Evolutionary conservation across 1,140 invertebrate species (phyloP).

Genomic region (Condylostylus longicornis): DNA sequence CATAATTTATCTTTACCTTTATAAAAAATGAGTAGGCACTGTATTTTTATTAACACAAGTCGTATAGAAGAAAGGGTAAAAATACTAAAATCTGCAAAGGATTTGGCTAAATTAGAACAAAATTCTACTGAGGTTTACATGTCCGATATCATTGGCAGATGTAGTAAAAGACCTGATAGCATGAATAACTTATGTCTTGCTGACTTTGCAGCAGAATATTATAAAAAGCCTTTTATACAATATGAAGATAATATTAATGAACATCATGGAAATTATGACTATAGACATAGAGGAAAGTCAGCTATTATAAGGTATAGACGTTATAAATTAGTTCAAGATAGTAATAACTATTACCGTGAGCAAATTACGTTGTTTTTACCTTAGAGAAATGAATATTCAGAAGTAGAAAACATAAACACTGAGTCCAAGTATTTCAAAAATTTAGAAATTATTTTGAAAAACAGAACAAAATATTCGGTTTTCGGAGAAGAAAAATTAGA

Average conservation of each 20-base stretch:
- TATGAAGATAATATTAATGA: neutral
- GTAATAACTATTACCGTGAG: neutral
- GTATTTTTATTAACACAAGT: conserved; percentile 1
- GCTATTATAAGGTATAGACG: neutral
- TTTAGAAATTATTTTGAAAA: neutral
- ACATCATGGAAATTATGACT: neutral
- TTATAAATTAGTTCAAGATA: neutral
- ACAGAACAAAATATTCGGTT: neutral
- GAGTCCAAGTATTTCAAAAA: neutral
- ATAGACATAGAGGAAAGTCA: neutral
- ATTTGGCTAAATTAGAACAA: neutral
- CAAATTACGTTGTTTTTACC: neutral
- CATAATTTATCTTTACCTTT: neutral
- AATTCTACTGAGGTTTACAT: conserved; percentile 1
- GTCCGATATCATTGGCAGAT: neutral
- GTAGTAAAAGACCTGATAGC: neutral
- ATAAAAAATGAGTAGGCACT: neutral
- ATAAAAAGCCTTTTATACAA: neutral
- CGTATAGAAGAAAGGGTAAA: neutral
- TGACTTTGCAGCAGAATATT: conserved; percentile 2
- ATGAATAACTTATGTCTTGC: conserved; percentile 1
- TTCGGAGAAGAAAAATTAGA: neutral
- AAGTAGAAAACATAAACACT: neutral
- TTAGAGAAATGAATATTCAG: neutral
- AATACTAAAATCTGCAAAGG: neutral